Conservation (phyloP, 2,888 invertebrate genomes). For the Yponomeuta malinellus region DNA sequence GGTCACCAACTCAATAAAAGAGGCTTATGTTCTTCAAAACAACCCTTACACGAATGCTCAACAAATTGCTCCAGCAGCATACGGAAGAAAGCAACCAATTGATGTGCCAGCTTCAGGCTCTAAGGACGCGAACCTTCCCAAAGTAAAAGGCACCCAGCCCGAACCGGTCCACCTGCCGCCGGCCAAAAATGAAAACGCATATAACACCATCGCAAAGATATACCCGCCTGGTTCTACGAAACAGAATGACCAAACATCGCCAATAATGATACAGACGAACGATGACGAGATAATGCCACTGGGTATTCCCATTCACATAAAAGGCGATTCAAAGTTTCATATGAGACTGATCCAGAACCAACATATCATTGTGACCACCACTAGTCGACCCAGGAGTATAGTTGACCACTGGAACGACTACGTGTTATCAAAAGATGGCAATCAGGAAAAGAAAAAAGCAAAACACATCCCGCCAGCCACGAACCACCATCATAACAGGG, state of each 20-base stretch:
- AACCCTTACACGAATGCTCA: background rate
- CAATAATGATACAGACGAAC: constrained; percentile 56
- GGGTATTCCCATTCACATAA: constrained; percentile 33
- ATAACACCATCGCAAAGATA: background rate
- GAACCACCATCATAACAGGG: background rate
- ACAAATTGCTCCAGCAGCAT: background rate
- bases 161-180: background rate
- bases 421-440: background rate
- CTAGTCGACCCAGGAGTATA: constrained; percentile 19
- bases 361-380: constrained; percentile 45
- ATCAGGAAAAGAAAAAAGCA: background rate
- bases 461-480: background rate
- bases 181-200: background rate
- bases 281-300: constrained; percentile 49
- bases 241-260: constrained; percentile 9
- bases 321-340: background rate
- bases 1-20: too few relatives aligned
- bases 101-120: background rate
- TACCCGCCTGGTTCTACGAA: background rate
- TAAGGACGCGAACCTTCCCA: background rate
- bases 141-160: background rate
- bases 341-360: constrained; percentile 37
- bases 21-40: too few relatives aligned
- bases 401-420: background rate
- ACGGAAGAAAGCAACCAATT: background rate